Evolutionary conservation across 2,797 vertebrate species (phyloP).

Genomic region (Melanogrammus aeglefinus): DNA sequence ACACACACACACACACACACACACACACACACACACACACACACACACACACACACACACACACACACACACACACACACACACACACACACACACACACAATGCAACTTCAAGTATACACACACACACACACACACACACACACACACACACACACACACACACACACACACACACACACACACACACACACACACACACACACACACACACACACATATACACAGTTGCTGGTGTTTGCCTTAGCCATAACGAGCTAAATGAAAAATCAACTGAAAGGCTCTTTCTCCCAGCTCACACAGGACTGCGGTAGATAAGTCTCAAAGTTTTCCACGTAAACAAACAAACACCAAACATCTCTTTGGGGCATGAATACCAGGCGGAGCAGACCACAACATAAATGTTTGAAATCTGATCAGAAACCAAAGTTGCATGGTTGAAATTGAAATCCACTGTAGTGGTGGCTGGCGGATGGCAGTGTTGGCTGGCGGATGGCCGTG

Average conservation of each 20-base stretch:
- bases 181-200: slow-evolving; percentile 10
- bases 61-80: slow-evolving; percentile 9
- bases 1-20: background rate
- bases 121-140: background rate
- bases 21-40: background rate
- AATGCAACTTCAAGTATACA: background rate
- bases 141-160: background rate
- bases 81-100: background rate
- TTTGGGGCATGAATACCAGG: background rate
- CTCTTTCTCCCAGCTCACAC: background rate
- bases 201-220: slow-evolving; percentile 1
- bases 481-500: too few species aligned
- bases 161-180: background rate
- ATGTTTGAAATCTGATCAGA: background rate
- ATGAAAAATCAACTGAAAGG: background rate
- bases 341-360: background rate
- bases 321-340: background rate
- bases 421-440: background rate
- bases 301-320: background rate
- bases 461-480: too few species aligned
- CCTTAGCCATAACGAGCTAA: too few species aligned
- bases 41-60: background rate
- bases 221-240: background rate
- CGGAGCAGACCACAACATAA: background rate
- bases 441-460: too few species aligned